Evolutionary conservation across 2,888 invertebrate species (phyloP), one percentile per base, ranked within the genome.

Genomic region (Andrena bucephala): DNA sequence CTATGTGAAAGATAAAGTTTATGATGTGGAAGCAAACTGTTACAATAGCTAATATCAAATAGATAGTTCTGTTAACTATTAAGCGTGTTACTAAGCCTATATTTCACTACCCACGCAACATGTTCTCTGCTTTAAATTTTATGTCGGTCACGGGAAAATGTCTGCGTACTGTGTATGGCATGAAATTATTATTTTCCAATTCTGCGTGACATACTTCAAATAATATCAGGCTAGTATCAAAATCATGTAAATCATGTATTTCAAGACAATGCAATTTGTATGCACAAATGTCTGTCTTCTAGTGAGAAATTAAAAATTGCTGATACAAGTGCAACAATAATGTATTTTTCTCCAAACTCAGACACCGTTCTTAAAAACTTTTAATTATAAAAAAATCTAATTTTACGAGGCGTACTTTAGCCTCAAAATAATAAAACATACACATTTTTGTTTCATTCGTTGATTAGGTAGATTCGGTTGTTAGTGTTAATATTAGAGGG

Each of bases 111-210:
- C 31, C 24, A 66, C 60, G 74, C 80, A 75, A 73, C 80, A 65
- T 54, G 74, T 75, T 75, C 68, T 60, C 66, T 31, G 20, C 66
- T 70, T 74, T 52, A 71, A 63, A 62, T 68, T 66, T 48, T 20
- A 70, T 66, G 52, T 66, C 33, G 70, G 65, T 67, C 77, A 48
- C 67, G 54, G 33, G 20, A 50, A 66, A 67, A 70, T 67, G 67
- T 52, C 42, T 42, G 33, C 59, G 59, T 60, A 62, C 52, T 42
- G 42, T 62, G 54, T 59, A 59, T 66, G 16, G 2, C 27, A n/a
- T 60, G 59, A 33, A 77, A 80, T 77, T 71, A 71, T 80, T 80
- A 80, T 71, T 80, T 80, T 50, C 60, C 20, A 57, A 70, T 77
- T 67, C 77, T 77, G 70, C 66, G 77, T 80, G 66, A 81, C 67